Percentiles rank a stretch among this genome's conserved stretches.
These are phyloP conservation scores for Centropristis striata DNA, from an alignment of 2,113 vertebrate species.

Conservation along the genomic window DNA sequence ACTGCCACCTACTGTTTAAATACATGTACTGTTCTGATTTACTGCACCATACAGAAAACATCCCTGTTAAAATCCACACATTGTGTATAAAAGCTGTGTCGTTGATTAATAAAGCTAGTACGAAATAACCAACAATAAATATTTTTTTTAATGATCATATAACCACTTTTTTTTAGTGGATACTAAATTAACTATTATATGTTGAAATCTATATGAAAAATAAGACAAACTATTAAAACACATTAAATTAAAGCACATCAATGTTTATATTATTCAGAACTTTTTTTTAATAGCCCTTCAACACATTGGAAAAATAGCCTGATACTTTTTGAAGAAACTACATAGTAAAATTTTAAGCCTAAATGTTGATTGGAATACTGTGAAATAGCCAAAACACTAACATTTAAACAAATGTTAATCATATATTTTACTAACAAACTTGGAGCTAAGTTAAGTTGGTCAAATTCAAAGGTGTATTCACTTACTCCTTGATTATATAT, in stretches of 20 bases:
- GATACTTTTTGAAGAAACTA: not conserved
- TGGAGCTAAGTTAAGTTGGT: not conserved
- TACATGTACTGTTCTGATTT: not conserved
- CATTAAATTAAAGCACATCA: not conserved
- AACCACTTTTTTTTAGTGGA: too few species aligned
- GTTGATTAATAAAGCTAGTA: not conserved
- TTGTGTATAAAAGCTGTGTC: not conserved
- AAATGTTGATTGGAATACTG: not conserved
- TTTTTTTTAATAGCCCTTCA: too few species aligned
- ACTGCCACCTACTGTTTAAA: constrained; percentile 69
- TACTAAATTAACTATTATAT: too few species aligned
- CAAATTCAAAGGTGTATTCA: not conserved
- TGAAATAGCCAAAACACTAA: too few species aligned
- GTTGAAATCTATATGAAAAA: not conserved
- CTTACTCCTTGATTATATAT: not conserved
- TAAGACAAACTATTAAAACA: not conserved
- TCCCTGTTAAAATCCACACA: not conserved
- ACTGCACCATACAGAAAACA: not conserved
- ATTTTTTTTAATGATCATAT: too few species aligned
- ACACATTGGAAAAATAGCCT: not conserved
- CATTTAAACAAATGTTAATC: too few species aligned
- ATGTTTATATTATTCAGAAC: too few species aligned
- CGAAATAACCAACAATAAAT: not conserved
- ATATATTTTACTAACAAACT: too few species aligned
- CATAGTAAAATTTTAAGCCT: not conserved